Percentiles rank a stretch among this genome's conserved stretches.
Conservation (phyloP, 2,888 invertebrate species). For the Leptopilina drosophilae region DNA sequence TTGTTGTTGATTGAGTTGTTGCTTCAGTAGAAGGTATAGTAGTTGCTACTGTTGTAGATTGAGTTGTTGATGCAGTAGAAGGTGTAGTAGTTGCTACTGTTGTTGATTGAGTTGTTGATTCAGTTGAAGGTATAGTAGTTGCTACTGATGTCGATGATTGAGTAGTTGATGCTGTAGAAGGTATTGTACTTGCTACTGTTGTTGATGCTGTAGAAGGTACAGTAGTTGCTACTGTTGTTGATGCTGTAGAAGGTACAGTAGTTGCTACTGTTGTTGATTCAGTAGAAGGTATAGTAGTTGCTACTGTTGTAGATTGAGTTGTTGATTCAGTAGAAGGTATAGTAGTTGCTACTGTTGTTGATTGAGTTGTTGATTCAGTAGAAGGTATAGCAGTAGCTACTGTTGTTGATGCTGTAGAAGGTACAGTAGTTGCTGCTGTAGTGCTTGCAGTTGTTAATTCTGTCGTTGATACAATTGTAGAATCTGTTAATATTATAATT, state of each 20-base stretch:
- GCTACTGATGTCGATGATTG: neutral
- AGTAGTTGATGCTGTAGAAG: neutral
- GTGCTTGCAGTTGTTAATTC: neutral
- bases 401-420: neutral
- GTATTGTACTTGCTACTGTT: neutral
- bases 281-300: no score
- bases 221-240: no score
- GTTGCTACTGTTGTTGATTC: no score
- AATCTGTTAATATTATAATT: neutral
- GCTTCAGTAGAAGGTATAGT: no score
- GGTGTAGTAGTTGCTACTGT: neutral
- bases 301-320: no score
- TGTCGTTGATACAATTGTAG: neutral
- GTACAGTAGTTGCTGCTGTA: neutral
- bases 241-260: no score
- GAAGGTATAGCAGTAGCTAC: neutral
- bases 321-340: neutral
- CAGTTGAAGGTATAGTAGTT: neutral
- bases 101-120: no score
- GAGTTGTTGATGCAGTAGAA: neutral
- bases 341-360: no score
- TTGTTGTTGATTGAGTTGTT: no score
- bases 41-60: no score
- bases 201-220: no score
- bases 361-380: neutral